Percentiles rank a stretch among this genome's conserved stretches.
These are phyloP conservation scores for Macrophya alboannulata DNA, from an alignment of 2,888 invertebrate genomes.

Conservation along the genomic window DNA sequence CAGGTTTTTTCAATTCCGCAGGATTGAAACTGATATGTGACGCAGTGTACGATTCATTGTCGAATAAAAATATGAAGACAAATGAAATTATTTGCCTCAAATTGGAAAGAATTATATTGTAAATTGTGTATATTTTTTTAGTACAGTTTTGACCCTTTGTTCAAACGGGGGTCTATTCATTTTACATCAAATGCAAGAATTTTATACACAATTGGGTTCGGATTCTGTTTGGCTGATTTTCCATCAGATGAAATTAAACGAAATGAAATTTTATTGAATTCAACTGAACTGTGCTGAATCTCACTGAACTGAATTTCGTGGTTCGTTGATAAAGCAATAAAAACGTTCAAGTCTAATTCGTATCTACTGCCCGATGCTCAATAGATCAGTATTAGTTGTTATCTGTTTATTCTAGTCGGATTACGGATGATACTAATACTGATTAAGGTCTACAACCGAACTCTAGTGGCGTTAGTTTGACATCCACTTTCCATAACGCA, in stretches of 20 bases:
- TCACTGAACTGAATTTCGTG: constrained; percentile 14
- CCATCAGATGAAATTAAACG: background rate
- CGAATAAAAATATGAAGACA: background rate
- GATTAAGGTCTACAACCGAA: constrained; percentile 43
- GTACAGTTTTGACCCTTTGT: background rate
- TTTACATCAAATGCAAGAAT: background rate
- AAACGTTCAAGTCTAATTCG: constrained; percentile 37
- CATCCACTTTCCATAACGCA: constrained; percentile 18
- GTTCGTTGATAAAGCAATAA: constrained; percentile 41
- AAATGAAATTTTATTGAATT: background rate
- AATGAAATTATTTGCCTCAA: background rate
- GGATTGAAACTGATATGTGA: background rate
- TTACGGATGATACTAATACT: constrained; percentile 44
- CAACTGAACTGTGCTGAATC: background rate
- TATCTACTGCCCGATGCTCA: constrained; percentile 35
- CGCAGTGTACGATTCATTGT: background rate
- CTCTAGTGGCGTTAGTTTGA: background rate
- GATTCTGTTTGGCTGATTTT: background rate
- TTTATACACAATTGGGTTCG: background rate
- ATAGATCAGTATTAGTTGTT: constrained; percentile 50
- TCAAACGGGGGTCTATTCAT: background rate
- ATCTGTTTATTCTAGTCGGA: constrained; percentile 22
- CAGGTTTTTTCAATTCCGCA: background rate
- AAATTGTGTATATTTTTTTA: background rate
- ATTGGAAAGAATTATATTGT: too few relatives aligned